Base-by-base conservation (phyloP, 2,888 invertebrate species). In the Rugalucina vietnamica region DNA sequence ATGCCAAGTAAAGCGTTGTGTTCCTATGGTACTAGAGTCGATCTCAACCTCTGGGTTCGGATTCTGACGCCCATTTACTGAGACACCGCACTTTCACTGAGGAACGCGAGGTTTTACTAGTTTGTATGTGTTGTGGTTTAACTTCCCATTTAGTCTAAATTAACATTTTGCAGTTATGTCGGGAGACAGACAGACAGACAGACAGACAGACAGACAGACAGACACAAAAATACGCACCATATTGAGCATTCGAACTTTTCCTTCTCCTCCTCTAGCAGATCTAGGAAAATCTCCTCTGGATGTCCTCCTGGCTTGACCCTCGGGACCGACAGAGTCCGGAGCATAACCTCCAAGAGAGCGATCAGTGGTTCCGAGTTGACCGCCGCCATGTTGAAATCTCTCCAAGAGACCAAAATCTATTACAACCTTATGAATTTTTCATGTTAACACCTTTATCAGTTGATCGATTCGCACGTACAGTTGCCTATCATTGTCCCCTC, bases 251-350 rank as follows among this genome's bases (percentile, higher is more conserved):
- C 91, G 71, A 91, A 90, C n/a, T 90, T 89, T 43, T 93, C 93
- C 70, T 88, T 91, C 65, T 94, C 93, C 12, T 92, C 92, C 14
- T 93, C 94, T 0, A 89, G 85, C n/a, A 94, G 87, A 69, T 93
- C 91, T 21, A 92, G 21, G 80, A 94, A 94, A 57, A 94, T 91
- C 14, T 94, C 94, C 34, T 94, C 93, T 4, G 92, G 91, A 76
- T 93, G 91, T 1, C 94, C 94, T 0, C 94, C 94, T 18, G 94
- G 91, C 72, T 94, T 93, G 49, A 94, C 89, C 60, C 80, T 82
- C 12, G 91, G 87, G 1, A 87, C 84, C 29, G 86, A 71, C 24
- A 90, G 81, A 32, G 89, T 86, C 49, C 90, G 87, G 74, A 93
- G 86, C 90, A 93, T 91, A 43, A 92, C 90, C 90, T 93, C 92